These are phyloP conservation scores for Thaleichthys pacificus DNA, from an alignment of 2,797 vertebrate species.

Conservation along the genomic window DNA sequence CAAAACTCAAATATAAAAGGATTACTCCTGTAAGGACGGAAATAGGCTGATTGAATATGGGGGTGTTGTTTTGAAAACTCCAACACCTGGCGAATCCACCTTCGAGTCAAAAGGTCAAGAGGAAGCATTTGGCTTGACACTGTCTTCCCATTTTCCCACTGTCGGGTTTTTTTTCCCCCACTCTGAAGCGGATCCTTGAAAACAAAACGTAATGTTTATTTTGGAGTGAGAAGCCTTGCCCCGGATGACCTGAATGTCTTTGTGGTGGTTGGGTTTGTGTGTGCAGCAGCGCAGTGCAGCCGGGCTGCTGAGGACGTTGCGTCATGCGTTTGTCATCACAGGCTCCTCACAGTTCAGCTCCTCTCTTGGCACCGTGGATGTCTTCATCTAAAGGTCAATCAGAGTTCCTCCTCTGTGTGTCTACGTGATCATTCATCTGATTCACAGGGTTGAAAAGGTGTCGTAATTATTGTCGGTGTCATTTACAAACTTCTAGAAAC, in stretches of 20 bases:
- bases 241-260: conserved; percentile 60
- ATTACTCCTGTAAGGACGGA: background rate
- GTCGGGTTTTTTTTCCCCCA: conserved; percentile 9
- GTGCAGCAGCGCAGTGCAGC: conserved; percentile 45
- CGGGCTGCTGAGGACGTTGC: conserved; percentile 64
- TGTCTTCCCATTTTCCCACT: conserved; percentile 40
- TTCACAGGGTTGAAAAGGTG: conserved; percentile 43
- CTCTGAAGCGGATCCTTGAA: conserved; percentile 44
- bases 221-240: conserved; percentile 56
- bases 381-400: conserved; percentile 49
- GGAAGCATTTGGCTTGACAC: conserved; percentile 45
- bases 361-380: conserved; percentile 18
- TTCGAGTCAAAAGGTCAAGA: conserved; percentile 59
- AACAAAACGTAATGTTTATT: conserved; percentile 65
- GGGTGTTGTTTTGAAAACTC: conserved; percentile 39
- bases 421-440: conserved; percentile 58
- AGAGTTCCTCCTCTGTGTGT: conserved; percentile 29
- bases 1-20: conserved; percentile 6
- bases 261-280: conserved; percentile 63
- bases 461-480: conserved; percentile 55
- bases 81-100: conserved; percentile 46
- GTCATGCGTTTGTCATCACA: conserved; percentile 55
- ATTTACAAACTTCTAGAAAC: conserved; percentile 46
- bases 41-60: background rate
- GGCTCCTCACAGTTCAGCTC: conserved; percentile 47